Evolutionary conservation across 2,113 vertebrate genomes (phyloP), one percentile per base, ranked within the genome.

Genomic region (Chionomys nivalis): DNA sequence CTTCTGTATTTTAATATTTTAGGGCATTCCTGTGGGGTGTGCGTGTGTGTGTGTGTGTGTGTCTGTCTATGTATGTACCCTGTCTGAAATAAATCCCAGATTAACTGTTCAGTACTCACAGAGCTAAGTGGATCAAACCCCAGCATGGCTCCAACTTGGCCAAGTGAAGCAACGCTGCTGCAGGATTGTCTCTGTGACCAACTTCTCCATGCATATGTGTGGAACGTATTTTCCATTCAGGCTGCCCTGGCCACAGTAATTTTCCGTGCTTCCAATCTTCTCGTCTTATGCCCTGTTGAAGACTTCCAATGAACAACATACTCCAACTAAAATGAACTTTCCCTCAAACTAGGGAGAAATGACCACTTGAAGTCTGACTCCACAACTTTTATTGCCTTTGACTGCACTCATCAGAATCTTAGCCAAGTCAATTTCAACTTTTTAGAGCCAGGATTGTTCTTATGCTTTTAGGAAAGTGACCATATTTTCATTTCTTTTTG

Each of bases 241-340:
- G 23, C 31, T 96, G 61, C 66, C 39, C 72, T 52, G 95, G 96
- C 92, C 92, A 79, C 85, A 77, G 58, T 87, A 65, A 92, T 95
- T 97, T 94, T 96, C 95, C 73, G 39, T 55, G 28, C 78, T 28
- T 91, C 31, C 70, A 21, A 1, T 89, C 36, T 70, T 91, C 70
- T 86, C 39, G 4, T 33, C 81, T 44, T 75, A 6, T 93, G 49
- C 63, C 68, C 58, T 44, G 19, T 24, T 94, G 90, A 87, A 92
- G 73, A 55, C 93, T 91, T 92, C 49, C 33, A 0, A 7, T 91
- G 94, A 90, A 66, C 33, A 2, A 63, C 82, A 16, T 77, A 68
- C 92, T 97, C 89, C 92, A 91, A 78, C 90, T 95, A 87, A 94
- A 97, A 97, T 96, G 95, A 96, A 94, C 94, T 96, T 97, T 93